Evolutionary conservation across 1,140 invertebrate genomes (phyloP).

Genomic region (Teleopsis dalmanni): DNA sequence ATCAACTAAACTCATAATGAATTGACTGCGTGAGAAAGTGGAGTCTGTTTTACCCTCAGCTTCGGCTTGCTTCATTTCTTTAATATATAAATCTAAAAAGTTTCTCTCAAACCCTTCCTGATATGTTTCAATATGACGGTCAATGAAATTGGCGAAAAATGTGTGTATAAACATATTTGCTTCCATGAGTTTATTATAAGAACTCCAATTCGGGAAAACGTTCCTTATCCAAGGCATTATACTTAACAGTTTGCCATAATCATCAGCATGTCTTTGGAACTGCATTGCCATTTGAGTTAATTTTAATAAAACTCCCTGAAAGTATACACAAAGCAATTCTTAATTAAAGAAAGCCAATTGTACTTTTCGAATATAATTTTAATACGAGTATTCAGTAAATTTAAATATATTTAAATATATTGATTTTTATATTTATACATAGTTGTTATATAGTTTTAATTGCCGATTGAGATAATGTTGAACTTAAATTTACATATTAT

Average conservation of each 20-base stretch:
- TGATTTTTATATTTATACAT: too few relatives aligned
- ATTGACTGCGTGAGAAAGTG: constrained; percentile 44
- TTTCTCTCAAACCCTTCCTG: constrained; percentile 45
- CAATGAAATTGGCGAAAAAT: constrained; percentile 42
- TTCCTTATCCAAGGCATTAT: constrained; percentile 55
- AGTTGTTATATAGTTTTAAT: too few relatives aligned
- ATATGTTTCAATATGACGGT: constrained; percentile 40
- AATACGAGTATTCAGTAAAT: too few relatives aligned
- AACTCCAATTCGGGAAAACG: constrained; percentile 50
- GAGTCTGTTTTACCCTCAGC: constrained; percentile 11
- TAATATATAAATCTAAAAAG: constrained; percentile 49
- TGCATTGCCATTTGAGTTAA: constrained; percentile 42
- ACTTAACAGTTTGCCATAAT: constrained; percentile 51
- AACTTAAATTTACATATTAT: too few relatives aligned
- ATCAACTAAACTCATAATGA: constrained; percentile 50
- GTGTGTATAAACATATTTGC: constrained; percentile 34
- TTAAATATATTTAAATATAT: too few relatives aligned
- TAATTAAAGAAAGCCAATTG: too few relatives aligned
- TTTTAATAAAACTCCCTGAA: constrained; percentile 28
- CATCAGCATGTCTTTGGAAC: constrained; percentile 49
- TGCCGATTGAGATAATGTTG: too few relatives aligned
- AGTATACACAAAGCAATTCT: too few relatives aligned
- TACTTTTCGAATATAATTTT: too few relatives aligned
- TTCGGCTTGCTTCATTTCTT: constrained; percentile 45
- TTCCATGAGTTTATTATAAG: constrained; percentile 46